Conservation (phyloP, 1,140 invertebrate species). For the Orius insidiosus region DNA sequence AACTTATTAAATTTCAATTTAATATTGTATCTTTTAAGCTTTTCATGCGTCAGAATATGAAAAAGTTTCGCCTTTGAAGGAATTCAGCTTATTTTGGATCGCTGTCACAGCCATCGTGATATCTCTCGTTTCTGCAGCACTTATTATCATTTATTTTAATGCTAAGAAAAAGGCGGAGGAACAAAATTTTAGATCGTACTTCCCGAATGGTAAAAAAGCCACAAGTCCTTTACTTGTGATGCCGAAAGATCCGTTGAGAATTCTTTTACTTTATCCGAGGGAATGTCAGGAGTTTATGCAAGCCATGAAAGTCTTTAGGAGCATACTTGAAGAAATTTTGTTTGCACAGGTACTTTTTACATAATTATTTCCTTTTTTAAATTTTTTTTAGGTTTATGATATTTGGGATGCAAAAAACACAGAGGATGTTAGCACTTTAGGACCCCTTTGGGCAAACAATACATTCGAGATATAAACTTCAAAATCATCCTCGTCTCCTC, state of each 20-base stretch:
- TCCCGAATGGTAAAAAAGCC: not conserved
- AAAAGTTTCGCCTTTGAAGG: not conserved
- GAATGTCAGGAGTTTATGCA: slow-evolving; percentile 22
- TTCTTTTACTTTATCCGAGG: slow-evolving; percentile 21
- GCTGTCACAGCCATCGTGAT: not conserved
- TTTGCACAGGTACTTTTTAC: slow-evolving; percentile 17
- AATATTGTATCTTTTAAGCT: not conserved
- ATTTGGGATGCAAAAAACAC: slow-evolving; percentile 16
- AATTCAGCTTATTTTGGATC: not conserved
- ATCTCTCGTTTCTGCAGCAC: not conserved
- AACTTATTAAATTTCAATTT: not conserved
- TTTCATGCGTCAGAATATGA: not conserved
- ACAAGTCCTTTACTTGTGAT: not conserved
- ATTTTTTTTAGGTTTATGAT: slow-evolving; percentile 22
- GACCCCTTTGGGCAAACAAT: slow-evolving; percentile 14
- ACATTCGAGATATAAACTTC: slow-evolving; percentile 14
- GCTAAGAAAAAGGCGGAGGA: too few relatives aligned
- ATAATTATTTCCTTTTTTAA: slow-evolving; percentile 2
- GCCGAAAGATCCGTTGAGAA: not conserved
- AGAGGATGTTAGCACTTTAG: slow-evolving; percentile 13
- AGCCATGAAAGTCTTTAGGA: slow-evolving; percentile 18
- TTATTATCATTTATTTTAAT: too few relatives aligned
- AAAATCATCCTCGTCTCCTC: slow-evolving; percentile 15
- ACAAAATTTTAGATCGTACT: too few relatives aligned
- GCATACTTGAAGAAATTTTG: slow-evolving; percentile 11